A percentile compares a stretch with the other conserved stretches of the same genome.
These are phyloP conservation scores for Phataginus tricuspis DNA, from an alignment of 2,797 vertebrate species.

Conservation along the genomic window DNA sequence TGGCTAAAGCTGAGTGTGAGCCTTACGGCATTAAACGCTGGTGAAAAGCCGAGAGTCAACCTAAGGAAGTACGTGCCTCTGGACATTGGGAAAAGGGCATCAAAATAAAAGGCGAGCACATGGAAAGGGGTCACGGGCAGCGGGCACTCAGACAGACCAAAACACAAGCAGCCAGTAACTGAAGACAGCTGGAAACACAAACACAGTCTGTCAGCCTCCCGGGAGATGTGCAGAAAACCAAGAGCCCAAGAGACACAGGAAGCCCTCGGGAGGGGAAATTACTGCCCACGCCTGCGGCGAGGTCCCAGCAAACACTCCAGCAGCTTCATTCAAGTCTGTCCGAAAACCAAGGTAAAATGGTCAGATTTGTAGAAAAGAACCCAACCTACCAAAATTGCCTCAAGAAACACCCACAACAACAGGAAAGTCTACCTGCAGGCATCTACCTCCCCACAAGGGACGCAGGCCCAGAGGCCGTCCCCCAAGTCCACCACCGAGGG, in stretches of 20 bases:
- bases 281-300: fast-evolving
- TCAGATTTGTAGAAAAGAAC: not conserved
- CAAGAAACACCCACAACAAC: not conserved
- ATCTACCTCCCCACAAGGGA: not conserved
- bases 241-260: fast-evolving
- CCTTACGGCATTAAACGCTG: not conserved
- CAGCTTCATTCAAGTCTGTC: not conserved
- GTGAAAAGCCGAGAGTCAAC: not conserved
- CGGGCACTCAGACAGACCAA: not conserved
- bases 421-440: too few relatives aligned
- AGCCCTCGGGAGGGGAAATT: not conserved
- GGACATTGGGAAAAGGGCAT: too few relatives aligned
- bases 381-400: not conserved
- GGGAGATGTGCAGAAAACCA: fast-evolving
- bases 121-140: not conserved
- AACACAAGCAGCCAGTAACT: not conserved
- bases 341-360: not conserved
- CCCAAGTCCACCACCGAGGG: too few relatives aligned
- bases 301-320: not conserved
- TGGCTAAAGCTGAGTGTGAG: not conserved
- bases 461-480: not conserved
- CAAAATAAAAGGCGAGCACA: not conserved
- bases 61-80: too few relatives aligned
- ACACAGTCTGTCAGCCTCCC: fast-evolving
- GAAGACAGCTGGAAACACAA: not conserved